Evolutionary conservation across 2,888 invertebrate genomes (phyloP).

Genomic region (Caenorhabditis virilis): DNA sequence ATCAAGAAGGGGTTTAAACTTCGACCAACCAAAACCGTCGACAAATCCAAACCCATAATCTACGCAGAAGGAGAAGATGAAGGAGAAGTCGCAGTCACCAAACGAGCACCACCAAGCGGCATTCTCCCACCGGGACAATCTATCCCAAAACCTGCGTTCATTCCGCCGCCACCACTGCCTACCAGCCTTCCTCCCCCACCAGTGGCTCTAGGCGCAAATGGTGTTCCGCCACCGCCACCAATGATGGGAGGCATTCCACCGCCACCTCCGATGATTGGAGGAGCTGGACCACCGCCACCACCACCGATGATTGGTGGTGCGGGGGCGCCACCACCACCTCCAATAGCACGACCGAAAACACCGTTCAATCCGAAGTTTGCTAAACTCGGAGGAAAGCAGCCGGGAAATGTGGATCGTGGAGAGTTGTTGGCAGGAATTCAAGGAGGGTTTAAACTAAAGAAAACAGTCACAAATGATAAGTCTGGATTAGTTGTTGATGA

Average conservation of each 20-base stretch:
- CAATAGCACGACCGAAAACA: constrained; percentile 28
- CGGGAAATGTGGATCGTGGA: constrained; percentile 43
- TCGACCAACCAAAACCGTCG: constrained; percentile 62
- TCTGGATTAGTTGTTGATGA: constrained; percentile 57
- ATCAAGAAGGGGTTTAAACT: constrained; percentile 63
- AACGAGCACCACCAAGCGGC: constrained; percentile 30
- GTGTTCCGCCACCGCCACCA: constrained; percentile 43
- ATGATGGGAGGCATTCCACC: constrained; percentile 26
- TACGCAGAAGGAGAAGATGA: constrained; percentile 47
- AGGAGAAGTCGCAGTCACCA: constrained; percentile 29
- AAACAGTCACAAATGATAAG: constrained; percentile 61
- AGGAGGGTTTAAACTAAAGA: constrained; percentile 52
- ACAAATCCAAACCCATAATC: constrained; percentile 62
- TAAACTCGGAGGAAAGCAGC: constrained; percentile 50
- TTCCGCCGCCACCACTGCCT: constrained; percentile 22
- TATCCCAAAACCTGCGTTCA: constrained; percentile 11
- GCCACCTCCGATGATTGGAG: constrained; percentile 29
- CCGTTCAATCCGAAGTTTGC: constrained; percentile 43
- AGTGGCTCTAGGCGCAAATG: constrained; percentile 19
- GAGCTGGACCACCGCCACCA: constrained; percentile 45
- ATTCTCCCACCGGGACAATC: constrained; percentile 34
- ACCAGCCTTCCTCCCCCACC: constrained; percentile 32
- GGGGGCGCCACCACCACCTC: constrained; percentile 12
- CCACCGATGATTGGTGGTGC: constrained; percentile 15
- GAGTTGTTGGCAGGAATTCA: constrained; percentile 50